Evolutionary conservation across 2,113 vertebrate species (phyloP), one percentile per base, ranked within the genome.

Genomic region (Carassius gibelio): DNA sequence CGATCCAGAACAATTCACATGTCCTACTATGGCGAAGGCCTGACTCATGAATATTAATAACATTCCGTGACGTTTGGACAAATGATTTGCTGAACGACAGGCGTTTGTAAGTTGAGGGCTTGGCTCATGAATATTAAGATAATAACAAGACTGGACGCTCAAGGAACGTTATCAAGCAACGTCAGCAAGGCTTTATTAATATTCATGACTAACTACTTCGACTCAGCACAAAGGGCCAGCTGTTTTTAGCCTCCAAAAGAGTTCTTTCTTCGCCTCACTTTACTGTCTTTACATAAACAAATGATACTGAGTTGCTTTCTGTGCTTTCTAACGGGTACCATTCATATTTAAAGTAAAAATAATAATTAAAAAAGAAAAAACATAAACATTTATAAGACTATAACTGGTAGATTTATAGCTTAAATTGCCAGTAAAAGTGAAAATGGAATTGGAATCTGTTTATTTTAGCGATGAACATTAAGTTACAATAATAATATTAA

Each of bases 1-100:
- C 30, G 91, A 93, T 95, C 95, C 95, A 84, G 45, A 87, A 1
- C 45, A 8, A 1, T 26, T 36, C 4, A 3, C 36, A 26, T 50
- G 66, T 19, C 79, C n/a, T 30, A 81, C 78, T 81, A 81, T 48
- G 23, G 42, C 9, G 64, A 69, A 14, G 30, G 48, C 1, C 3
- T 5, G 10, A 2, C 62, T 82, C 17, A 9, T 82, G 80, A 71
- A 55, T 82, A 71, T 82, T 55, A 71, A 82, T 13, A 0, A 34
- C 14, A 9, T 17, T 52, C 62, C 1, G 42, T 68, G 61, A 69
- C 38, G 79, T 38, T 78, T 23, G 19, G 11, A 7, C 8, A 62
- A 15, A 13, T 62, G 76, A 79, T 79, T 61, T 1, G 76, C 52
- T 57, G 34, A 36, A 79, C 26, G 19, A n/a, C 17, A 0, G 8